Percentiles rank a stretch among this genome's conserved stretches.
Evolutionary conservation across 1,140 invertebrate species (phyloP).

Genomic region (Littorina saxatilis): DNA sequence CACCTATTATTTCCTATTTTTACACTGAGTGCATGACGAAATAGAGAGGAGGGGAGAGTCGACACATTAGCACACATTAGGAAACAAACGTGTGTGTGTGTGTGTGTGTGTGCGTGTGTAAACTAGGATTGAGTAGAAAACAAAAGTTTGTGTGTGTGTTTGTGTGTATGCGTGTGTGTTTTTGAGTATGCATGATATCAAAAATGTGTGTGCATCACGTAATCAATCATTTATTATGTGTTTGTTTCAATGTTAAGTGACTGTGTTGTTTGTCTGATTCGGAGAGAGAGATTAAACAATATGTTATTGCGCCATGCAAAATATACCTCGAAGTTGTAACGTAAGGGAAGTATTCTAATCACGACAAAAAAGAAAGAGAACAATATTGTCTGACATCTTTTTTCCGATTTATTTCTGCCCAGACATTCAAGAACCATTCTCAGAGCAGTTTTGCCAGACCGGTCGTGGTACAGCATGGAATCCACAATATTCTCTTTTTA

Average conservation of each 20-base stretch:
- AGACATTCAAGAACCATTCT: background rate
- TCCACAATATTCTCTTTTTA: background rate
- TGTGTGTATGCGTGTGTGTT: background rate
- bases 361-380: background rate
- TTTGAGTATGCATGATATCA: background rate
- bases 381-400: background rate
- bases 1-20: too few relatives aligned
- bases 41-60: too few relatives aligned
- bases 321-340: too few relatives aligned
- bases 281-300: background rate
- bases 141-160: background rate
- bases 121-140: too few relatives aligned
- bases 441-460: background rate
- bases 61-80: too few relatives aligned
- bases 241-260: background rate
- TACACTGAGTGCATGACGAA: too few relatives aligned
- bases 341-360: background rate
- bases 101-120: background rate
- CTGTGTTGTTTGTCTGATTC: too few relatives aligned
- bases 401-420: background rate
- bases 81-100: background rate
- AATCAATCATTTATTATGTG: background rate
- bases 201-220: background rate
- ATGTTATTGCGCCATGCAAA: too few relatives aligned
- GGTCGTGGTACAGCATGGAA: background rate